Evolutionary conservation across 30 jellyfish, hydroid and myxozoan genomes (phyloP), one percentile per base, ranked within the genome.

Genomic region (Mastigias papua): DNA sequence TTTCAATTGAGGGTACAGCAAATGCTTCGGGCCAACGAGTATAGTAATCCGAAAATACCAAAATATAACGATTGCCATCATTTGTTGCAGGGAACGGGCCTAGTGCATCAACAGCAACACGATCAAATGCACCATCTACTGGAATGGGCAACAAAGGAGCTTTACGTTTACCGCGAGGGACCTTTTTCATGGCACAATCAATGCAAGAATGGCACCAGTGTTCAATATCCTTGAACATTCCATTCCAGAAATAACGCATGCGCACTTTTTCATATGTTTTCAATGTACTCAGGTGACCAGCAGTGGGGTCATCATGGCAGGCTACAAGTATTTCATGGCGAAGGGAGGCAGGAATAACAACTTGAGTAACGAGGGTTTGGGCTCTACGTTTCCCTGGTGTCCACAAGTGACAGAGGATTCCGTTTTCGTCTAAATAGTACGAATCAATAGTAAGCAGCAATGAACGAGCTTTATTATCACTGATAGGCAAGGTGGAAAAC

Each of bases 121-220:
- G 84, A 48, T 82, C 92, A 49, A 81, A 63, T 28, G 73, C 85
- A 0, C 83, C 91, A 4, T 65, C 91, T 7, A 67, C 91, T 11
- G 89, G 89, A 37, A 51, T 78, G 3, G 78, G 89, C 61, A 78
- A 34, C 32, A 81, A 48, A 20, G 82, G 92, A 2, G 84, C 84
- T 29, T 67, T 82, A 30, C 48, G 76, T n/a, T 54, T 23, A 34
- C 48, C 3, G 26, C 90, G 90, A 16, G 90, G 95, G 23, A 17
- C 13, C 54, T 75, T 86, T 54, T 63, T 60, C 95, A 86, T 73
- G 81, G 83, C 77, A 64, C 95, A 86, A 75, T 73, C 95, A 10
- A 86, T 90, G 69, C 95, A 86, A 30, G 90, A 9, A 11, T 30
- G 64, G 48, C 95, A 86, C 90, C 95, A 86, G 48, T 86, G 95